A percentile compares a stretch with the other conserved stretches of the same genome.
Conservation (phyloP, 2,797 vertebrate species). For the Pogoniulus pusillus region DNA sequence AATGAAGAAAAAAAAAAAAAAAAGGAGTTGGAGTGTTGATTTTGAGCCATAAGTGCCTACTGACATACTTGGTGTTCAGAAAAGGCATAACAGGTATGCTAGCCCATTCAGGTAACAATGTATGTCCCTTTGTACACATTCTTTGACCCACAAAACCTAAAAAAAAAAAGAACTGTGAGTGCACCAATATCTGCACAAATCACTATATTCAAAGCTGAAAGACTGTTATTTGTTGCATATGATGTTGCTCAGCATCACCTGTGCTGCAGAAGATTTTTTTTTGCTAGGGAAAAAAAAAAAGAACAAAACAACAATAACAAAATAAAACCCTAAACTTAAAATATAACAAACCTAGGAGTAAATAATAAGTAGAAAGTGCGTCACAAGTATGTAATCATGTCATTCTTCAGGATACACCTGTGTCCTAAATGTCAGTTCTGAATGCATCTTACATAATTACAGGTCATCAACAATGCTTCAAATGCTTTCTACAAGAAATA, state of each 20-base stretch:
- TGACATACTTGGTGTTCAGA: neutral
- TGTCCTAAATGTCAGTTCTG: neutral
- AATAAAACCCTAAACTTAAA: too few species aligned
- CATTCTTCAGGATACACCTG: neutral
- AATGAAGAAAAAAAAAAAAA: neutral
- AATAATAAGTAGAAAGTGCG: neutral
- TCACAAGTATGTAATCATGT: neutral
- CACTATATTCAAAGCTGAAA: neutral
- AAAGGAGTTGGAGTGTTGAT: neutral
- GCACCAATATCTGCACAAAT: neutral
- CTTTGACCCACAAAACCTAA: neutral
- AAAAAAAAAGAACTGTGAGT: neutral
- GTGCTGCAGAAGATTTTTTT: neutral
- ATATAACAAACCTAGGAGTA: neutral
- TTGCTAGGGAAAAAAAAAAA: neutral
- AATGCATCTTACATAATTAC: neutral
- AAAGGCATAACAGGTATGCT: neutral
- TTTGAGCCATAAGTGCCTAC: neutral
- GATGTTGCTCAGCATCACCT: neutral
- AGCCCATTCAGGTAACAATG: neutral
- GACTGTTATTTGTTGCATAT: fast-evolving
- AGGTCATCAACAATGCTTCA: neutral
- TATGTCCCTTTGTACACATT: neutral
- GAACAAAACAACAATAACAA: too few species aligned
- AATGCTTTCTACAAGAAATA: neutral